Conservation (phyloP, 1,140 invertebrate genomes). For the Apis florea region DNA sequence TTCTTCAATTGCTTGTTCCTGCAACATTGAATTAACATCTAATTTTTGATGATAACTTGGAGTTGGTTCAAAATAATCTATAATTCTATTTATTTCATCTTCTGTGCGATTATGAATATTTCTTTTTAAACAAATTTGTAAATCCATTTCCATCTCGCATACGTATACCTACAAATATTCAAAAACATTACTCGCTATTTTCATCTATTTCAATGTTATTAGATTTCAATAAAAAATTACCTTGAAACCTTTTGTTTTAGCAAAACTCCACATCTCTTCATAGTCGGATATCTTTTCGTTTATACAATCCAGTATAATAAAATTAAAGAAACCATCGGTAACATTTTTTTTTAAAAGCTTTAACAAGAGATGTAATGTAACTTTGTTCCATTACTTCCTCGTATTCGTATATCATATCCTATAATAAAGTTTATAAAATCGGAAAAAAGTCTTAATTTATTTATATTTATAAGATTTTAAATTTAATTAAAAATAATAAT, state of each 20-base stretch:
- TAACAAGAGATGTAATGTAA: slow-evolving; percentile 91
- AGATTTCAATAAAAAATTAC: slow-evolving; percentile 79
- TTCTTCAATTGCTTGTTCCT: slow-evolving; percentile 87
- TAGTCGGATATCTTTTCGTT: slow-evolving; percentile 91
- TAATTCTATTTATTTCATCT: slow-evolving; percentile 89
- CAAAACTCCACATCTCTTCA: slow-evolving; percentile 93
- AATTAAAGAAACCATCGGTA: slow-evolving; percentile 94
- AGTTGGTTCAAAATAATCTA: slow-evolving; percentile 89
- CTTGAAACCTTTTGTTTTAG: slow-evolving; percentile 94
- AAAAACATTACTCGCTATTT: neutral
- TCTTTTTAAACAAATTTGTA: slow-evolving; percentile 87
- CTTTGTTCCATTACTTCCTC: slow-evolving; percentile 91
- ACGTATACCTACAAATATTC: slow-evolving; percentile 87
- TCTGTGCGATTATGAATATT: slow-evolving; percentile 92
- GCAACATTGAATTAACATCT: slow-evolving; percentile 90
- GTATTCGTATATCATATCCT: slow-evolving; percentile 96
- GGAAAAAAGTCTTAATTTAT: neutral
- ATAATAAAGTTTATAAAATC: slow-evolving; percentile 55
- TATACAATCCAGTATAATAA: slow-evolving; percentile 94
- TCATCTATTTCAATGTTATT: neutral
- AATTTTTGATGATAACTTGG: slow-evolving; percentile 85
- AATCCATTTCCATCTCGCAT: slow-evolving; percentile 92
- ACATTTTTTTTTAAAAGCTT: slow-evolving; percentile 96
- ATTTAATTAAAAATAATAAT: neutral
- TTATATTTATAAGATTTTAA: neutral